These are phyloP conservation scores for Cinara cedri DNA, from an alignment of 2,888 invertebrate species.

Conservation along the genomic window DNA sequence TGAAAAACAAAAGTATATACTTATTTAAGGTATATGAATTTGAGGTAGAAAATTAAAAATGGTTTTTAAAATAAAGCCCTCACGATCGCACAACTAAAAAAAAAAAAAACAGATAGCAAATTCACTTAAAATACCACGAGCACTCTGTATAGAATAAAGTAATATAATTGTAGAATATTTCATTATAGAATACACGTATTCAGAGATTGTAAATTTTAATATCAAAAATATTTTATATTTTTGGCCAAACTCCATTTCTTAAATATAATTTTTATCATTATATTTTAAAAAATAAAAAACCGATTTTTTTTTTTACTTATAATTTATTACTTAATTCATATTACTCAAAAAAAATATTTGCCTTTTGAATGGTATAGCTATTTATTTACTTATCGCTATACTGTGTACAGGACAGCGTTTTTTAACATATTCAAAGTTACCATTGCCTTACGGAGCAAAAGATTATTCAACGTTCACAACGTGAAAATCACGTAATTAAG, in stretches of 20 bases:
- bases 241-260: constrained; percentile 13
- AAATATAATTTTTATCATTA: constrained; percentile 2
- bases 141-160: too few species aligned
- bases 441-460: too few species aligned
- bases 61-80: too few species aligned
- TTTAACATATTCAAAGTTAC: too few species aligned
- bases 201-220: neutral
- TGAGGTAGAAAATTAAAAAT: too few species aligned
- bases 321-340: constrained; percentile 8
- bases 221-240: neutral
- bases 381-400: neutral
- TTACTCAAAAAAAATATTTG: neutral
- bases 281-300: constrained; percentile 8
- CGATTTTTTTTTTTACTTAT: neutral
- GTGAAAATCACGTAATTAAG: too few species aligned
- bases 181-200: constrained; percentile 12
- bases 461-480: too few species aligned
- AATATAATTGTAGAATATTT: constrained; percentile 14
- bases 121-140: too few species aligned
- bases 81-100: too few species aligned
- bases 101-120: too few species aligned
- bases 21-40: too few species aligned
- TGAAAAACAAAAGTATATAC: too few species aligned
- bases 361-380: neutral
- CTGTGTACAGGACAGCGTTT: neutral